Conservation (phyloP, 2,888 invertebrate genomes). For the Argyresthia goedartella region DNA sequence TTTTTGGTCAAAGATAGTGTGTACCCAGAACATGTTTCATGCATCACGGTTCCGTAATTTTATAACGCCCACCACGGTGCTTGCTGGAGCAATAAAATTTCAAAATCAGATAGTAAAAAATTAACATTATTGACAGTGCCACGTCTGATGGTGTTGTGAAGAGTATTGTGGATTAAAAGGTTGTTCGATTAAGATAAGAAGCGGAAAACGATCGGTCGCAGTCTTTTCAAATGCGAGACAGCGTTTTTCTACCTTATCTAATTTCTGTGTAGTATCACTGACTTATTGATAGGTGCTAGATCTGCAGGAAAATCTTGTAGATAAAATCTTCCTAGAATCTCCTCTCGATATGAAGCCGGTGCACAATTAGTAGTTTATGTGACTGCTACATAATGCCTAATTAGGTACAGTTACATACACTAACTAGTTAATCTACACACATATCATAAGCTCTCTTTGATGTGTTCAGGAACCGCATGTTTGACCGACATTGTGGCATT, state of each 20-base stretch:
- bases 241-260: background rate
- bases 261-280: too few relatives aligned
- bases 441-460: too few relatives aligned
- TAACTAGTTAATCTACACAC: too few relatives aligned
- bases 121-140: slow-evolving; percentile 44
- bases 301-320: too few relatives aligned
- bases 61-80: slow-evolving; percentile 32
- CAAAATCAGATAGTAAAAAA: slow-evolving; percentile 44
- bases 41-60: slow-evolving; percentile 19
- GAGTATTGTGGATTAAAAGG: slow-evolving; percentile 3
- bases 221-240: background rate
- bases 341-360: too few relatives aligned
- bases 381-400: too few relatives aligned
- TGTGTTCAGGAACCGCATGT: too few relatives aligned
- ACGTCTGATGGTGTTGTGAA: slow-evolving; percentile 16
- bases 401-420: too few relatives aligned
- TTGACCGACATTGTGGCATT: too few relatives aligned
- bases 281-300: too few relatives aligned
- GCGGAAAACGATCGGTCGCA: background rate
- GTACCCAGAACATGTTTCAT: slow-evolving; percentile 20
- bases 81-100: slow-evolving; percentile 41
- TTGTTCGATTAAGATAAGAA: background rate
- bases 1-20: slow-evolving; percentile 17
- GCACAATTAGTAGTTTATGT: too few relatives aligned
- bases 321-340: too few relatives aligned